Conservation (phyloP, 2,888 invertebrate genomes). For the Ypsolopha scabrella region DNA sequence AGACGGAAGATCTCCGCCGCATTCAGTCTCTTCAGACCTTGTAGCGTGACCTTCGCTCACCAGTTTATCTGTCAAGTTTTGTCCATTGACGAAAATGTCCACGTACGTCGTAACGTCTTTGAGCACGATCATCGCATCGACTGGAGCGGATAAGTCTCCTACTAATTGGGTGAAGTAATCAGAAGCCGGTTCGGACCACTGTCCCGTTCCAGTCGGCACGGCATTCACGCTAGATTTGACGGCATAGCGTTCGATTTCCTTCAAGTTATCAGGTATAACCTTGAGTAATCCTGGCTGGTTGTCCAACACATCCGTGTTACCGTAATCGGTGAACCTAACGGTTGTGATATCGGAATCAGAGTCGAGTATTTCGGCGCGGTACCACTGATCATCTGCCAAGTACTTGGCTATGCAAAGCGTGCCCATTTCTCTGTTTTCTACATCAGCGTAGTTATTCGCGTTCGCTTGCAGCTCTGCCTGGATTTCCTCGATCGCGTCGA, state of each 20-base stretch:
- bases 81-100: constrained; percentile 72
- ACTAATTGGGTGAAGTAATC: constrained; percentile 64
- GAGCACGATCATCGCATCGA: constrained; percentile 67
- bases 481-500: constrained; percentile 67
- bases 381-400: constrained; percentile 89
- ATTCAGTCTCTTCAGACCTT: constrained; percentile 59
- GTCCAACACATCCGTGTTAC: constrained; percentile 81
- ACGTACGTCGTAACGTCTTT: constrained; percentile 73
- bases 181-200: constrained; percentile 76
- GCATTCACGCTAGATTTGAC: constrained; percentile 77
- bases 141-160: constrained; percentile 58
- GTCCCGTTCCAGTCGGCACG: constrained; percentile 71
- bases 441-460: constrained; percentile 57
- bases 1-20: constrained; percentile 65
- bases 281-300: constrained; percentile 73
- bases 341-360: constrained; percentile 81
- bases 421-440: constrained; percentile 71
- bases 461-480: constrained; percentile 75
- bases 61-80: constrained; percentile 72
- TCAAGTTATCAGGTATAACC: constrained; percentile 70
- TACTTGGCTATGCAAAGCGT: constrained; percentile 83
- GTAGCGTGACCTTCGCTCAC: constrained; percentile 71
- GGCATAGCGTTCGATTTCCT: constrained; percentile 66
- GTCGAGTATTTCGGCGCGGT: constrained; percentile 89
- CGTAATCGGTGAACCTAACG: constrained; percentile 82